These are phyloP conservation scores for Pseudoatta argentina DNA, from an alignment of 1,140 invertebrate species.

Conservation along the genomic window DNA sequence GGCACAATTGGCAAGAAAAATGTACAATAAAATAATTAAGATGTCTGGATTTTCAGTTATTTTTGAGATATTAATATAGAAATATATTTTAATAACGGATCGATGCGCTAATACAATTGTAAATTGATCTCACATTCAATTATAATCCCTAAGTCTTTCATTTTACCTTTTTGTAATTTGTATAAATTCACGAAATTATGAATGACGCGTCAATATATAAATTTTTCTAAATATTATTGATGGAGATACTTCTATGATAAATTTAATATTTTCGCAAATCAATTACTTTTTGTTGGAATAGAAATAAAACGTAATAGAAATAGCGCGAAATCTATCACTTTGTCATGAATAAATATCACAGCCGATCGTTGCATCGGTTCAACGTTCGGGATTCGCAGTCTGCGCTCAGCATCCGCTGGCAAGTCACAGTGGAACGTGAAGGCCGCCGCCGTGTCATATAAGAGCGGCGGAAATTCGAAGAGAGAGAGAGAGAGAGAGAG, in stretches of 20 bases:
- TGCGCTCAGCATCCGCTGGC: constrained; percentile 9
- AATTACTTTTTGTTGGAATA: not conserved
- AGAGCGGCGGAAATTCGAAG: constrained; percentile 61
- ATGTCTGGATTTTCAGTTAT: not conserved
- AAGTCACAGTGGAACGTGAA: constrained; percentile 43
- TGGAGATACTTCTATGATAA: not conserved
- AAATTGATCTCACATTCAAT: not conserved
- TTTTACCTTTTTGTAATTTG: not conserved
- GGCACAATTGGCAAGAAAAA: not conserved
- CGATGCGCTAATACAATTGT: not conserved
- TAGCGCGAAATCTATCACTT: constrained; percentile 27
- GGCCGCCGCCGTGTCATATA: constrained; percentile 58
- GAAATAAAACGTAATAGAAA: not conserved
- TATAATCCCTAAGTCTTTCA: not conserved
- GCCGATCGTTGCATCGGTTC: constrained; percentile 10
- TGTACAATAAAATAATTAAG: not conserved
- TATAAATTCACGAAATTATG: not conserved
- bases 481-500: constrained; percentile 25
- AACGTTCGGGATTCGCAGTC: constrained; percentile 2
- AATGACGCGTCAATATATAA: not conserved
- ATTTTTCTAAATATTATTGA: not conserved
- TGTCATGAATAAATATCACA: constrained; percentile 45
- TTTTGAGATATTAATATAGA: not conserved
- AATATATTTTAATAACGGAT: not conserved
- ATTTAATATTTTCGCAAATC: not conserved